phyloP scores from a whole-genome alignment of 2,888 invertebrate species.

The Acanthosoma haemorrhoidale region DNA sequence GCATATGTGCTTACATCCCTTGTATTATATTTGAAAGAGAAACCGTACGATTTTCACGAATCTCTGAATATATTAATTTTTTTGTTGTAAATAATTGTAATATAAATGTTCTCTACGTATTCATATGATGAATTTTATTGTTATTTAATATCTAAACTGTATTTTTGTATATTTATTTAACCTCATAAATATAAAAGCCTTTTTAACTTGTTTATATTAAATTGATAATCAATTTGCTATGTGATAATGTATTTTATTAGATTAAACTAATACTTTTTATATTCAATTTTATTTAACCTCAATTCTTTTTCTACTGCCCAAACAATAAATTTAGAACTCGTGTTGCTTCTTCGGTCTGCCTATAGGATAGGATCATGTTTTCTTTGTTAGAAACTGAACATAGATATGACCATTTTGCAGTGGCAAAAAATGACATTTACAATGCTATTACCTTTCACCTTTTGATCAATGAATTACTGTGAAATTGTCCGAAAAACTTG shows the following conservation, averaged over 20 bases:
- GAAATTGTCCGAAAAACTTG: too few relatives aligned
- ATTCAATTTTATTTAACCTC: not conserved
- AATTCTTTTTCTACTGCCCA: not conserved
- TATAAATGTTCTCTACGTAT: not conserved
- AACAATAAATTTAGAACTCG: too few relatives aligned
- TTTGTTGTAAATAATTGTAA: constrained; percentile 2
- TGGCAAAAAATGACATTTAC: too few relatives aligned
- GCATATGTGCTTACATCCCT: not conserved
- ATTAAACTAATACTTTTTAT: constrained; percentile 33
- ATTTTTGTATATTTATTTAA: constrained; percentile 31
- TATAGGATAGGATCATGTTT: too few relatives aligned
- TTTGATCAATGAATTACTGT: too few relatives aligned
- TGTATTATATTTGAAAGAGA: constrained; percentile 8
- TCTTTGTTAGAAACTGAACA: too few relatives aligned
- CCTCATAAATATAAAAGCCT: constrained; percentile 11
- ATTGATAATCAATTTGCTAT: constrained; percentile 27
- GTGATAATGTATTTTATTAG: constrained; percentile 32
- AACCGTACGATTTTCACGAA: not conserved
- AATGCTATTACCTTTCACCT: too few relatives aligned
- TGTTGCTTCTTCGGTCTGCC: too few relatives aligned
- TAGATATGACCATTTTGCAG: too few relatives aligned
- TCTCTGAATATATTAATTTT: not conserved
- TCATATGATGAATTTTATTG: constrained; percentile 11
- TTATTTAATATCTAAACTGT: constrained; percentile 26
- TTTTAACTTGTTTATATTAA: constrained; percentile 20